A percentile compares a stretch with the other conserved stretches of the same genome.
These are phyloP conservation scores for Chrysemys picta DNA, from an alignment of 2,113 vertebrate species.

Conservation along the genomic window DNA sequence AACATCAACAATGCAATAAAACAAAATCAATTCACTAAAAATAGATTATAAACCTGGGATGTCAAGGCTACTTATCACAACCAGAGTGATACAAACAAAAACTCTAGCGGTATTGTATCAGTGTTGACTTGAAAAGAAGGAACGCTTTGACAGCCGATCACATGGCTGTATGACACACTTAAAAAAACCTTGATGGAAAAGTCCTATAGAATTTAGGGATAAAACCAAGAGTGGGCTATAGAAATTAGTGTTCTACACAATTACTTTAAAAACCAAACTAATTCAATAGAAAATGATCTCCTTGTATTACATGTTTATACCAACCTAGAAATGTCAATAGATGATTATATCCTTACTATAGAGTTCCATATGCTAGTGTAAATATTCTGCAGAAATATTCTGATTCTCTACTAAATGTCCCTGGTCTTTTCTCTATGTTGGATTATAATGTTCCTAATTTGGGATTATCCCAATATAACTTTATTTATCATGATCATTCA, in stretches of 20 bases:
- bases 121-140: background rate
- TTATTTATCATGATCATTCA: background rate
- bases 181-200: conserved; percentile 36
- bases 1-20: conserved; percentile 48
- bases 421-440: background rate
- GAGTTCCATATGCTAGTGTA: background rate
- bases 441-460: background rate
- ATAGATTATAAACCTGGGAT: background rate
- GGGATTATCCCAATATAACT: conserved; percentile 1
- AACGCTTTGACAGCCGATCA: conserved; percentile 13
- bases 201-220: conserved; percentile 32
- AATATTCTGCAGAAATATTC: conserved; percentile 31
- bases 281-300: conserved; percentile 56
- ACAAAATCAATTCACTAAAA: conserved; percentile 28
- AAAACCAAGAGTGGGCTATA: conserved; percentile 23
- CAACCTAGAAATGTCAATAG: conserved; percentile 39
- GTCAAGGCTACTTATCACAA: background rate
- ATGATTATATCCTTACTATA: conserved; percentile 30
- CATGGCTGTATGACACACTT: conserved; percentile 39
- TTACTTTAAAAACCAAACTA: conserved; percentile 53
- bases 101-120: too few species aligned
- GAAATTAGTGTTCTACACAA: conserved; percentile 47
- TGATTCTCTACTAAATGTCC: conserved; percentile 10
- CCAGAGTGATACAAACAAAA: background rate
- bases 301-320: conserved; percentile 49